Base-by-base conservation (phyloP, 2,113 vertebrate species). In the Ranitomeya imitator region DNA sequence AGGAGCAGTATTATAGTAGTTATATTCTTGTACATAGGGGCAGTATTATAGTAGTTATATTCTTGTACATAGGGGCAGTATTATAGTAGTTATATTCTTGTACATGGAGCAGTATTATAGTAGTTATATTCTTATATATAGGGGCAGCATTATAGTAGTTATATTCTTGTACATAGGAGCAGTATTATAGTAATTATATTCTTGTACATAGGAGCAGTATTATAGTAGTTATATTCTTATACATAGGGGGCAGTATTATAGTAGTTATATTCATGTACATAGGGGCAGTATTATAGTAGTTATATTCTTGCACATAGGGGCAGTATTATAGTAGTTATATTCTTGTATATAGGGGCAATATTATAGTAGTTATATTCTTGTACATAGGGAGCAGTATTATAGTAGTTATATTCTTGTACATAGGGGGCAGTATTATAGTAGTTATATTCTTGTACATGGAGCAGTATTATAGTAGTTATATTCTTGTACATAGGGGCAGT, bases 311-410 rank as follows among this genome's bases (percentile, higher is more conserved):
- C 31, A 69, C 23, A 69, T 26, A 69, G n/a, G n/a, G 26, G 26
- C 67, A 69, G n/a, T 69, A 31, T 69, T 26, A 69, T 69, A 69
- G 67, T 69, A 31, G 26, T 31, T 31, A 31, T 31, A 31, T 31
- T 31, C 26, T 31, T 31, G 26, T 31, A 31, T 2, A 31, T 26
- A 69, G 67, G 67, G 7, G 67, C 23, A 26, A 23, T 69, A 69
- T 69, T 69, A 69, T 69, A 69, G 67, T 69, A 69, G 67, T 69
- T 69, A 69, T 26, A 69, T 69, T 69, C 65, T 69, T 69, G n/a
- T 26, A 69, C 23, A 26, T 69, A 2, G 26, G 26, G n/a, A n/a
- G 26, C 26, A 69, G 67, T 69, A 69, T 69, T 26, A 69, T 26
- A 26, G n/a, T 69, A 69, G 67, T 26, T 26, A 26, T 69, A 69